Conservation (phyloP, 2,113 vertebrate species). For the Pipra filicauda region DNA sequence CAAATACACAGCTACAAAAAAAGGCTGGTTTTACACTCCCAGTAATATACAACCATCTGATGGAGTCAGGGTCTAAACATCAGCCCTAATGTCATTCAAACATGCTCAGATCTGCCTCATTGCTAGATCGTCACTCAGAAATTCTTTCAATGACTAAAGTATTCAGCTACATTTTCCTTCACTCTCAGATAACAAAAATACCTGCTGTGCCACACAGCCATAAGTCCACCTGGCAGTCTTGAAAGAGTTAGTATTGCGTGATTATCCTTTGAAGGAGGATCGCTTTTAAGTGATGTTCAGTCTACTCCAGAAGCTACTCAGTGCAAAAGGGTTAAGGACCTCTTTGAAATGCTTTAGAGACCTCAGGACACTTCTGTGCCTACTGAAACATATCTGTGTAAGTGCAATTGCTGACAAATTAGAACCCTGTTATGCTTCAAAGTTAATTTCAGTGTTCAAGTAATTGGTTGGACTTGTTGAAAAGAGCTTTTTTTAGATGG, state of each 20-base stretch:
- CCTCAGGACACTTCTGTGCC: background rate
- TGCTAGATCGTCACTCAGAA: background rate
- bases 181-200: background rate
- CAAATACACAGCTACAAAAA: background rate
- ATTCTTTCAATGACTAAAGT: background rate
- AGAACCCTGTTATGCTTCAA: background rate
- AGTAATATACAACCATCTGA: background rate
- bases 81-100: background rate
- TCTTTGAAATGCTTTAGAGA: background rate
- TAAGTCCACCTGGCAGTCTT: background rate
- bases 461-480: background rate
- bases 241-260: background rate
- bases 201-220: background rate
- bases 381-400: background rate
- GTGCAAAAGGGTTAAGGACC: background rate
- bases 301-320: background rate
- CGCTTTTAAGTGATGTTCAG: background rate
- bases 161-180: background rate
- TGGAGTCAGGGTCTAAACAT: background rate
- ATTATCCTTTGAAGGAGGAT: background rate
- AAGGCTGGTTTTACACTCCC: background rate
- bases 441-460: background rate
- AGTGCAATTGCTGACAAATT: background rate
- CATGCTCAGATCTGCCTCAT: background rate
- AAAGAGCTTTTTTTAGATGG: background rate